A percentile compares a stretch with the other conserved stretches of the same genome.
These are phyloP conservation scores for Acinonyx jubatus DNA, from an alignment of 2,113 vertebrate species.

Conservation along the genomic window DNA sequence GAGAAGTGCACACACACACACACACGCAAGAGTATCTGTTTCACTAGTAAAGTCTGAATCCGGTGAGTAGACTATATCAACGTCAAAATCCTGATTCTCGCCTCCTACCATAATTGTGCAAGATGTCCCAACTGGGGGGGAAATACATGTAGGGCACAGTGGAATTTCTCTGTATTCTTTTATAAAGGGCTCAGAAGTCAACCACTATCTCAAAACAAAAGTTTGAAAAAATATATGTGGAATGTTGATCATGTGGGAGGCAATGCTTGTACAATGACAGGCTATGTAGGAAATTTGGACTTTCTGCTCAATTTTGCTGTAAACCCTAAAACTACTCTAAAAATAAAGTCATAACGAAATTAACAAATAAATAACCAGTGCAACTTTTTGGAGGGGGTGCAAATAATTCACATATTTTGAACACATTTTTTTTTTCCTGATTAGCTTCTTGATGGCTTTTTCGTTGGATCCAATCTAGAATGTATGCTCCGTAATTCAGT, in stretches of 20 bases:
- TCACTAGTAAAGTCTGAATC: no score
- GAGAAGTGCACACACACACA: not conserved
- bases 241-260: not conserved
- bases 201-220: not conserved
- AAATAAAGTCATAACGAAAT: not conserved
- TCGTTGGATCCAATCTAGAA: not conserved
- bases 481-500: not conserved
- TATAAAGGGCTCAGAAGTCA: not conserved
- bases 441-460: not conserved
- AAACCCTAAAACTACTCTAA: not conserved
- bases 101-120: not conserved
- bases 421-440: not conserved
- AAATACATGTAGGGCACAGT: fast-evolving
- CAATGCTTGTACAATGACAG: fast-evolving
- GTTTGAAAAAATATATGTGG: not conserved
- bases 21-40: fast-evolving
- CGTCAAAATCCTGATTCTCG: not conserved
- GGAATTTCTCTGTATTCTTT: not conserved
- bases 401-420: not conserved
- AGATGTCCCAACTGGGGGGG: not conserved
- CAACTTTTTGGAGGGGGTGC: not conserved
- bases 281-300: not conserved
- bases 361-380: not conserved
- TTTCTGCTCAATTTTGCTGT: not conserved
- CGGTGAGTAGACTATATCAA: no score